phyloP scores from a whole-genome alignment of 2,797 vertebrate species.

The Danio choprae region DNA sequence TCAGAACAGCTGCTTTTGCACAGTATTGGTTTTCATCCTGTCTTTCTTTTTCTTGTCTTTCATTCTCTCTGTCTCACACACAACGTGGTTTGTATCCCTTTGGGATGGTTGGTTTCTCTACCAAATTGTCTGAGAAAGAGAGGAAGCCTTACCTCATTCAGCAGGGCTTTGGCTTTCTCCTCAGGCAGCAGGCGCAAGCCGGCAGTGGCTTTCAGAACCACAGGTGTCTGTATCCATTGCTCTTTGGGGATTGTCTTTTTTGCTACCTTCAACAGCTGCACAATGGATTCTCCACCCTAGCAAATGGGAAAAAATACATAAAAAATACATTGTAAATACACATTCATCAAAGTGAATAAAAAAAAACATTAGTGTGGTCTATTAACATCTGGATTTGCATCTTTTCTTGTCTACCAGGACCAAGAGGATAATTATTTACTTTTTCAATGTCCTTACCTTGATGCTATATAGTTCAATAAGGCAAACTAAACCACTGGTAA shows the following conservation, averaged over 20 bases:
- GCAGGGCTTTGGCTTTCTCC: slow-evolving; percentile 87
- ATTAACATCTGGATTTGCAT: background rate
- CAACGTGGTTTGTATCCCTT: slow-evolving; percentile 78
- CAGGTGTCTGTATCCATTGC: slow-evolving; percentile 91
- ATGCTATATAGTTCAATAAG: background rate
- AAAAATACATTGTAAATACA: background rate
- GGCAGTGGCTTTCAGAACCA: slow-evolving; percentile 95
- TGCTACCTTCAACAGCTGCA: slow-evolving; percentile 87
- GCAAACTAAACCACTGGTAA: background rate
- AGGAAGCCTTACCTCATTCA: slow-evolving; percentile 84
- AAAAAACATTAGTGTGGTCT: background rate
- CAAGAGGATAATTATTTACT: background rate
- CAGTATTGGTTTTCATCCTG: slow-evolving; percentile 69
- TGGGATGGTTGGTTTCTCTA: slow-evolving; percentile 66
- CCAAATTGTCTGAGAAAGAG: slow-evolving; percentile 71
- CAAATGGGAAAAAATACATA: slow-evolving; percentile 15
- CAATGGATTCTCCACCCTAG: slow-evolving; percentile 90
- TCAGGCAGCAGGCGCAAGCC: slow-evolving; percentile 90
- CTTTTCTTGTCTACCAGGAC: background rate
- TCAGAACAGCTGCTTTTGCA: slow-evolving; percentile 81
- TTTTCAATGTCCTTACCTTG: background rate
- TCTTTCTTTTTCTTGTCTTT: slow-evolving; percentile 64
- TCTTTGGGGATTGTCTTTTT: slow-evolving; percentile 88
- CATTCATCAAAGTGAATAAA: background rate
- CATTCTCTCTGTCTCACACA: slow-evolving; percentile 74